Evolutionary conservation across 2,797 vertebrate species (phyloP).

Genomic region (Amphiprion clarkii): DNA sequence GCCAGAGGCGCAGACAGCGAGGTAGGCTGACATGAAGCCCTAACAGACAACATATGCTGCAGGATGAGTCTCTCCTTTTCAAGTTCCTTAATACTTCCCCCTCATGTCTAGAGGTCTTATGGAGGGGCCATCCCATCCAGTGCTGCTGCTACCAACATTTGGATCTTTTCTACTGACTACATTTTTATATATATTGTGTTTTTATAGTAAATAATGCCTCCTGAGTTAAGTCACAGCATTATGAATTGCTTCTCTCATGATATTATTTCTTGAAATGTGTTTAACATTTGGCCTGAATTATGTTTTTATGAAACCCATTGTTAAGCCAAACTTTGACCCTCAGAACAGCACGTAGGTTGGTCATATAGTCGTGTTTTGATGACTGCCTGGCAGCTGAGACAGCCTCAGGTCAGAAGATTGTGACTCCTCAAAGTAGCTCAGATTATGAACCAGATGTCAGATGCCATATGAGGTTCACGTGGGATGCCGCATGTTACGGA

Average conservation of each 20-base stretch:
- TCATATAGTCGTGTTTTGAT: constrained; percentile 60
- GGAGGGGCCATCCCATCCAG: constrained; percentile 4
- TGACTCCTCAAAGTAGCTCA: constrained; percentile 46
- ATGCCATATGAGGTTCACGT: constrained; percentile 53
- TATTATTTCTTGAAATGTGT: constrained; percentile 5
- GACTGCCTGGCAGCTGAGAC: constrained; percentile 52
- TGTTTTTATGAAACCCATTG: constrained; percentile 22
- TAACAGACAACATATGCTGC: constrained; percentile 69
- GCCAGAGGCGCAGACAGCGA: constrained; percentile 73
- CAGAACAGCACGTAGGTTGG: constrained; percentile 27
- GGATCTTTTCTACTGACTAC: neutral
- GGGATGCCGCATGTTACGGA: constrained; percentile 54
- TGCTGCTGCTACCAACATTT: constrained; percentile 10
- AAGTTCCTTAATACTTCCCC: constrained; percentile 42
- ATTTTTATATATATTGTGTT: too few species aligned
- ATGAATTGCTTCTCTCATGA: neutral
- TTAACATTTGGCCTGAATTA: constrained; percentile 20
- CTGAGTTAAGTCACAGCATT: neutral
- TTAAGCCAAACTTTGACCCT: constrained; percentile 25
- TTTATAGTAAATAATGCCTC: neutral
- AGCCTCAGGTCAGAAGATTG: constrained; percentile 52
- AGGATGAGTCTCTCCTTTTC: constrained; percentile 46
- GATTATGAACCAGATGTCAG: constrained; percentile 71
- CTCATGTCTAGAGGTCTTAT: constrained; percentile 30
- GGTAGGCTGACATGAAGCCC: constrained; percentile 80